These are phyloP conservation scores for Tauraco hartlaubi DNA, from an alignment of 2,797 vertebrate genomes.

Conservation along the genomic window DNA sequence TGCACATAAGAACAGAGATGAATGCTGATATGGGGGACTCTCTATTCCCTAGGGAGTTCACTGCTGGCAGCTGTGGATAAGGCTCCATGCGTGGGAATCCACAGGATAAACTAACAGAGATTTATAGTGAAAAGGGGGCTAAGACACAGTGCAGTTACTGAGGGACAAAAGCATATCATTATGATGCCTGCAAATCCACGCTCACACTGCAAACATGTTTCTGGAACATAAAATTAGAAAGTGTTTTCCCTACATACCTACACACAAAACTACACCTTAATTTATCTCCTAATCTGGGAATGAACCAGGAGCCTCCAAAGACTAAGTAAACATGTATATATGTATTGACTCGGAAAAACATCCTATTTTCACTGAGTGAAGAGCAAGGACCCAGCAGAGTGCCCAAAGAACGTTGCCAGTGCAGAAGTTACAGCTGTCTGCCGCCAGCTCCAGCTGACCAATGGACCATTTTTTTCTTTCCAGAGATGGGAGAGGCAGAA, in stretches of 20 bases:
- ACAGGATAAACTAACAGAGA: background rate
- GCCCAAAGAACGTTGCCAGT: no score
- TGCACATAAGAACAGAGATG: background rate
- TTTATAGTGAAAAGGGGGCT: background rate
- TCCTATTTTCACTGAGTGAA: background rate
- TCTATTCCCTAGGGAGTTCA: background rate
- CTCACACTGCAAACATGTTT: background rate
- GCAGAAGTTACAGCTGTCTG: background rate
- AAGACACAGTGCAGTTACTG: background rate
- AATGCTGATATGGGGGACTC: background rate
- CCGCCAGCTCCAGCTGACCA: background rate
- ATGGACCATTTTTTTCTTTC: background rate
- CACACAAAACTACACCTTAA: background rate
- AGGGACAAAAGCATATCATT: background rate
- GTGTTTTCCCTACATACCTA: background rate
- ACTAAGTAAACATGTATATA: background rate
- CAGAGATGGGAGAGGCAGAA: background rate
- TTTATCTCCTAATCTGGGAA: background rate
- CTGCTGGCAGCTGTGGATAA: background rate
- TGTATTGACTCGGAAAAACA: background rate
- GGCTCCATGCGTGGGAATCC: background rate
- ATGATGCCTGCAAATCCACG: background rate
- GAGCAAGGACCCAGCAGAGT: background rate
- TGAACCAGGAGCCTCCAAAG: background rate
- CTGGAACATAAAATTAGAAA: background rate